Percentiles rank a stretch among this genome's conserved stretches.
These are phyloP conservation scores for Sapayoa aenigma DNA, from an alignment of 2,113 vertebrate genomes.

Conservation along the genomic window DNA sequence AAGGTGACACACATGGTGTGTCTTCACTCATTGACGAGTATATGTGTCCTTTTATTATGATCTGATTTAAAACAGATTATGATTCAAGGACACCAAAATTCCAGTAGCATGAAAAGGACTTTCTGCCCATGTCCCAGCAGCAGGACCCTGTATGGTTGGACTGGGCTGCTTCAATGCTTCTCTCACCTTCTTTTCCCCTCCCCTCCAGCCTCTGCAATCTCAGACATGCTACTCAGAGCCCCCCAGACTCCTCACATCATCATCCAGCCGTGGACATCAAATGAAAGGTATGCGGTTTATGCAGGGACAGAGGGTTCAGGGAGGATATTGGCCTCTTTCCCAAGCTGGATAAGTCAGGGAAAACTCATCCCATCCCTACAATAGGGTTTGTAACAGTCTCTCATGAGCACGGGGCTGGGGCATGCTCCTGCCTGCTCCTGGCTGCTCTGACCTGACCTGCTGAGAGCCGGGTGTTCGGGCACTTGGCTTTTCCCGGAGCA, in stretches of 20 bases:
- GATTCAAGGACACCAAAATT: not conserved
- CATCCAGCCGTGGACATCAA: not conserved
- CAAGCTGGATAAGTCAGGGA: not conserved
- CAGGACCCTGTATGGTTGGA: not conserved
- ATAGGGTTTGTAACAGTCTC: not conserved
- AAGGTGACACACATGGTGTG: not conserved
- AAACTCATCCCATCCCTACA: not conserved
- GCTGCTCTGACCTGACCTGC: not conserved
- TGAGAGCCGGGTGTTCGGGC: not conserved
- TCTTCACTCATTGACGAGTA: not conserved
- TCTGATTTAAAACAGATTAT: not conserved
- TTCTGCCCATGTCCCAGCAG: not conserved
- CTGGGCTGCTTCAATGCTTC: not conserved
- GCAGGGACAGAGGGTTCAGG: not conserved
- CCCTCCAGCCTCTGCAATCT: not conserved
- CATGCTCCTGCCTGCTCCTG: not conserved
- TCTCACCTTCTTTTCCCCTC: not conserved
- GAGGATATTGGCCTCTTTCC: not conserved
- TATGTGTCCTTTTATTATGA: not conserved
- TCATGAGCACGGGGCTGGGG: not conserved
- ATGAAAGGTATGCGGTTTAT: not conserved
- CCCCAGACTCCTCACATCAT: not conserved
- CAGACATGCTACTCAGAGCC: rapidly evolving
- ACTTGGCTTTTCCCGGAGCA: not conserved
- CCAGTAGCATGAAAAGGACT: not conserved